Evolutionary conservation across 2,113 vertebrate genomes (phyloP).

Genomic region (Sylvilagus bachmani): DNA sequence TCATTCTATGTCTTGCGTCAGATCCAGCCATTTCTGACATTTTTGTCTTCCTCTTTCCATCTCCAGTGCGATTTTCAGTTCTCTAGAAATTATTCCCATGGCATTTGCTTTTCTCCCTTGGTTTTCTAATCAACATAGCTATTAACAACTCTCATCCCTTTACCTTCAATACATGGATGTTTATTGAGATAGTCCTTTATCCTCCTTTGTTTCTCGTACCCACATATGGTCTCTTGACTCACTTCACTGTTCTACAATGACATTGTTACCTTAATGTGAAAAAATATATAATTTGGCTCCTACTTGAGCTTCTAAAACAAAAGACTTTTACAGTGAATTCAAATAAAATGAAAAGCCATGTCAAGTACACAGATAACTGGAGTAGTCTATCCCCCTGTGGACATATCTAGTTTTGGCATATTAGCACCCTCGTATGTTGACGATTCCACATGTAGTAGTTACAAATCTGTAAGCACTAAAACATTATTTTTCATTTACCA

Average conservation of each 20-base stretch:
- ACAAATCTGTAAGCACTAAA: neutral
- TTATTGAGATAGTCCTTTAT: neutral
- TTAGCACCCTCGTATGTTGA: neutral
- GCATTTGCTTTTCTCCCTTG: neutral
- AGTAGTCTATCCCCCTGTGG: neutral
- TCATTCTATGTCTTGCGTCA: neutral
- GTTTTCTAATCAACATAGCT: neutral
- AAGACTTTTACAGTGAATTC: neutral
- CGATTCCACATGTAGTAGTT: neutral
- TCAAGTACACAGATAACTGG: neutral
- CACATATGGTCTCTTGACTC: neutral
- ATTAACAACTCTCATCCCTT: neutral
- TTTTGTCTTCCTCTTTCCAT: neutral
- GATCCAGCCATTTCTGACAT: neutral
- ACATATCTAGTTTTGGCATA: neutral
- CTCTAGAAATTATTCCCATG: neutral
- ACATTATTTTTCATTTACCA: neutral
- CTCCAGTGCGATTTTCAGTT: neutral
- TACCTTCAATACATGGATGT: neutral
- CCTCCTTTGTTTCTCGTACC: neutral
- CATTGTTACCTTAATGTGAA: neutral
- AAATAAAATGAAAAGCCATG: neutral
- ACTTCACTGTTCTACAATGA: neutral
- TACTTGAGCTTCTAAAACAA: neutral
- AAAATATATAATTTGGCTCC: neutral